Percentiles rank a stretch among this genome's conserved stretches.
Conservation (phyloP, 2,113 vertebrate species). For the Fulica atra region DNA sequence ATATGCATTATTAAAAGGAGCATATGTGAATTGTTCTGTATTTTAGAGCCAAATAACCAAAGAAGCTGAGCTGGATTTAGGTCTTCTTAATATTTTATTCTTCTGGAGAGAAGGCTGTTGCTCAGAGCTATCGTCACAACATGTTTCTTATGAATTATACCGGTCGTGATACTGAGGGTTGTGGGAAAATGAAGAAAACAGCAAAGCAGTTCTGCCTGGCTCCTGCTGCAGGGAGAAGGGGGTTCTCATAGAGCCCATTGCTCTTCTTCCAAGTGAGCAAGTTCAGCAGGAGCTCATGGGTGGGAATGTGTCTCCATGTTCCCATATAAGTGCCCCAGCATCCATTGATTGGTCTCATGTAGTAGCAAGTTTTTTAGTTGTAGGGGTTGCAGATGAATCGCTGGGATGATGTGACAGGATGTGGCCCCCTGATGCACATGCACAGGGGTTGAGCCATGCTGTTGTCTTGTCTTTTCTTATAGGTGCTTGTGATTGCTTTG, state of each 20-base stretch:
- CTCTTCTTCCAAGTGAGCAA: background rate
- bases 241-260: background rate
- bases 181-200: background rate
- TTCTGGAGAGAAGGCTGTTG: background rate
- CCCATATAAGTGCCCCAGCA: background rate
- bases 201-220: background rate
- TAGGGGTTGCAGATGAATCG: background rate
- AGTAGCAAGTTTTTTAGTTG: background rate
- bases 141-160: background rate
- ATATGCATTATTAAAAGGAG: conserved; percentile 39
- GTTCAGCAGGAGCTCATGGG: fast-evolving
- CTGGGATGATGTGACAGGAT: background rate
- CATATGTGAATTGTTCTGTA: background rate
- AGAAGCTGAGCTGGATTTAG: background rate
- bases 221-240: background rate
- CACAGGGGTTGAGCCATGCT: background rate
- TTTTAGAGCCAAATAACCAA: background rate
- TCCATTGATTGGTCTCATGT: fast-evolving
- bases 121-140: background rate
- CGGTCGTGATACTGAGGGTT: fast-evolving
- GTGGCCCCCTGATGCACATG: background rate
- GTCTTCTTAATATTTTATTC: background rate
- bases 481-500: background rate
- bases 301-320: background rate
- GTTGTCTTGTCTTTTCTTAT: background rate